These are phyloP conservation scores for Eurypyga helias DNA, from an alignment of 2,113 vertebrate species.

Conservation along the genomic window DNA sequence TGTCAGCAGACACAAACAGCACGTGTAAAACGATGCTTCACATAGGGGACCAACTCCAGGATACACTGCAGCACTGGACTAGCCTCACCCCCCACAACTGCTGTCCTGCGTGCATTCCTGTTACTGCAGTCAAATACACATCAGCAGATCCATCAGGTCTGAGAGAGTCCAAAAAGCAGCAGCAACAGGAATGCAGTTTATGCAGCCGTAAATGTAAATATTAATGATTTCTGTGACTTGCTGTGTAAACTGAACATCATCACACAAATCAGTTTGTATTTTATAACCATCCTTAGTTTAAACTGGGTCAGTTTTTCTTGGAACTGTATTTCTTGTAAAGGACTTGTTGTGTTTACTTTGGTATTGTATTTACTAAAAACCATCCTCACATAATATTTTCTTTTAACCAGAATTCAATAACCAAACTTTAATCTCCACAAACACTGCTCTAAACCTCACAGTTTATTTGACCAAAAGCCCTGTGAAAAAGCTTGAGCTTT, in stretches of 20 bases:
- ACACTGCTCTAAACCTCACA: neutral
- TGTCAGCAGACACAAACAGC: neutral
- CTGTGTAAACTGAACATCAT: neutral
- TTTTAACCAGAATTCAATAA: neutral
- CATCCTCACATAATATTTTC: neutral
- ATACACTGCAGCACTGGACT: neutral
- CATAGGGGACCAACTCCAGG: neutral
- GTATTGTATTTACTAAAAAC: neutral
- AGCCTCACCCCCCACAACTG: neutral
- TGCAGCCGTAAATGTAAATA: neutral
- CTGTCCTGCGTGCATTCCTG: neutral
- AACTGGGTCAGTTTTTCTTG: neutral
- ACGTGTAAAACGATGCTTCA: neutral
- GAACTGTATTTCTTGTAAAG: neutral
- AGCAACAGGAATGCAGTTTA: neutral
- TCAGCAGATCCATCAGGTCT: neutral
- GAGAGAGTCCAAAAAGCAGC: neutral
- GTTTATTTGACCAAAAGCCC: neutral
- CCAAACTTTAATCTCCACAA: neutral
- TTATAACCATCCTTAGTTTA: too few relatives aligned
- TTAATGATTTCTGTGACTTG: neutral
- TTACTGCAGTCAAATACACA: neutral
- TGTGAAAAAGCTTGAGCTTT: neutral
- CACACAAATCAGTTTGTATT: neutral
- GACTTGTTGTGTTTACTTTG: neutral